These are phyloP conservation scores for Heterocephalus glaber DNA, from an alignment of 2,113 vertebrate genomes.

Conservation along the genomic window DNA sequence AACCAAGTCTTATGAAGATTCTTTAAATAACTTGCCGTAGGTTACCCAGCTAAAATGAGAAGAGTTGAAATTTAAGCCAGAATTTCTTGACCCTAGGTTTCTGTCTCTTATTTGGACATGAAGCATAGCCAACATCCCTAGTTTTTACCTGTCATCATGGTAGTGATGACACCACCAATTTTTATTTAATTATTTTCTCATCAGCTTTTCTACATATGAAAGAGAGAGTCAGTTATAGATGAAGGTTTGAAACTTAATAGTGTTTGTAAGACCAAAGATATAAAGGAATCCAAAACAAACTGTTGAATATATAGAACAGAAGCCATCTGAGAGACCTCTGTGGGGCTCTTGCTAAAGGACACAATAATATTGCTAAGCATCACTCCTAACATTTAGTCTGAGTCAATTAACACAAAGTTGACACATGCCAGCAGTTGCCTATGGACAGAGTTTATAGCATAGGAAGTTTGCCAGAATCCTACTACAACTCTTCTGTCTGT, in stretches of 20 bases:
- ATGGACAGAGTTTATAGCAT: conserved; percentile 73
- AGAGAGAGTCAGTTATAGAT: background rate
- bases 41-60: background rate
- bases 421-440: conserved; percentile 56
- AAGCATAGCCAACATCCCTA: background rate
- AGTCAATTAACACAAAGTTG: conserved; percentile 80
- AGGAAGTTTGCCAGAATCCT: conserved; percentile 77
- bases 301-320: conserved; percentile 66
- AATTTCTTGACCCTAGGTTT: background rate
- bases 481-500: conserved; percentile 45
- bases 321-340: conserved; percentile 44
- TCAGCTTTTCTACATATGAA: background rate
- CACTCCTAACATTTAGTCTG: conserved; percentile 67
- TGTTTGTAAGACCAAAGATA: background rate
- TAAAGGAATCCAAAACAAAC: conserved; percentile 38
- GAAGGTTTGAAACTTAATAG: background rate
- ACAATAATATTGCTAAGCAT: conserved; percentile 70
- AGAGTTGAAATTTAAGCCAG: background rate
- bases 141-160: background rate
- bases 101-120: background rate
- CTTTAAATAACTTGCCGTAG: background rate
- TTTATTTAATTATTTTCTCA: background rate
- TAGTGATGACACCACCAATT: background rate
- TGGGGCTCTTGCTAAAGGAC: conserved; percentile 4
- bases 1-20: background rate